A percentile compares a stretch with the other conserved stretches of the same genome.
Evolutionary conservation across 2,888 invertebrate genomes (phyloP).

Genomic region (Lasiommata megera): DNA sequence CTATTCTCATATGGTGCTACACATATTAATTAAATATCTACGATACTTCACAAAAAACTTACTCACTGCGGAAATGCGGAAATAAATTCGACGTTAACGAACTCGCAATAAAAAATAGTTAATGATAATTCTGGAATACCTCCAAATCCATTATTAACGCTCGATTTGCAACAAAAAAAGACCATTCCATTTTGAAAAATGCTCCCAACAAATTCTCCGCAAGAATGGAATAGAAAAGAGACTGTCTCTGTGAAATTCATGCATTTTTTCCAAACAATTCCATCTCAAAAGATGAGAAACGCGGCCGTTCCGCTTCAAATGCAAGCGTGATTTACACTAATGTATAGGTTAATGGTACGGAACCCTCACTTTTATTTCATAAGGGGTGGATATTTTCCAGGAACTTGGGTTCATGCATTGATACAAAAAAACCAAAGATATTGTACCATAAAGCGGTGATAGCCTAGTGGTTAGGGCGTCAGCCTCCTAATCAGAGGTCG

Average conservation of each 20-base stretch:
- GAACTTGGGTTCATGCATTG: conserved; percentile 7
- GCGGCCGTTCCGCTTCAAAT: conserved; percentile 14
- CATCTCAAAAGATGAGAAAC: conserved; percentile 9
- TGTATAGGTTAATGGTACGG: conserved; percentile 32
- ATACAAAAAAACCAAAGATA: not conserved
- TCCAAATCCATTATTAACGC: not conserved
- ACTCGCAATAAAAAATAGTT: not conserved
- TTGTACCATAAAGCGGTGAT: no score
- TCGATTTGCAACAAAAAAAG: not conserved
- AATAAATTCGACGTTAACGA: not conserved
- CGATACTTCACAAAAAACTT: no score
- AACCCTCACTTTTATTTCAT: conserved; percentile 24
- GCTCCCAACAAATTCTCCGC: not conserved
- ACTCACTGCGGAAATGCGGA: no score
- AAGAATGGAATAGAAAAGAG: not conserved
- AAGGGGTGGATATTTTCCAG: conserved; percentile 27
- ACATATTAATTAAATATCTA: no score
- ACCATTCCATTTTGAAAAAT: not conserved
- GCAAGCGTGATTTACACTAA: conserved; percentile 26
- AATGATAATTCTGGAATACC: not conserved
- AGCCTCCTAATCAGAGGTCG: no score
- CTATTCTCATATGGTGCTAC: no score
- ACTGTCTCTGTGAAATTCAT: not conserved
- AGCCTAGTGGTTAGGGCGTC: no score
- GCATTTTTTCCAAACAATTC: conserved; percentile 13